Evolutionary conservation across 2,113 vertebrate genomes (phyloP).

Genomic region (Acrocephalus arundinaceus): DNA sequence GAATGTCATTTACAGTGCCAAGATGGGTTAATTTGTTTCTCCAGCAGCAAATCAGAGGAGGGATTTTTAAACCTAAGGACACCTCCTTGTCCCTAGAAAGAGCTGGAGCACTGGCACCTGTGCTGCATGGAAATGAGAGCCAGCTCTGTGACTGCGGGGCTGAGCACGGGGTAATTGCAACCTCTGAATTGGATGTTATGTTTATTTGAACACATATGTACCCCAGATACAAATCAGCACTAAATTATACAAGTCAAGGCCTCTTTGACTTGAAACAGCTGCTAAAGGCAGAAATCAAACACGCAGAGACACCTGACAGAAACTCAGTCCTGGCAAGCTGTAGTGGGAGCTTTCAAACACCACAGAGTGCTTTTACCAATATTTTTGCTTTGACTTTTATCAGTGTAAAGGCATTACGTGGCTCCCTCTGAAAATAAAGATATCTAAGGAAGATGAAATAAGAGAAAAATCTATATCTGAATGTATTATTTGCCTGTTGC

Average conservation of each 20-base stretch:
- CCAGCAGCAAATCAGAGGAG: background rate
- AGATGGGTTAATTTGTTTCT: background rate
- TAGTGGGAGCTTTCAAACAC: background rate
- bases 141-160: background rate
- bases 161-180: background rate
- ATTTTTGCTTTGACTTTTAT: background rate
- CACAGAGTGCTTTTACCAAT: background rate
- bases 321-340: background rate
- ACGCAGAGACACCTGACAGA: background rate
- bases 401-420: background rate
- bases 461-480: slow-evolving; percentile 16
- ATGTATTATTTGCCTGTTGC: background rate
- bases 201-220: background rate
- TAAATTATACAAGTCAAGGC: background rate
- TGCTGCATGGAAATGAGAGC: background rate
- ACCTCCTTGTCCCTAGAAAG: background rate
- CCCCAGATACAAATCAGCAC: background rate
- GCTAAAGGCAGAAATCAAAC: background rate
- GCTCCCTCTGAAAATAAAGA: slow-evolving; percentile 13
- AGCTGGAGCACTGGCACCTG: background rate
- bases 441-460: slow-evolving; percentile 1
- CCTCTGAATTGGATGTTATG: background rate
- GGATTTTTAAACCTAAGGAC: background rate
- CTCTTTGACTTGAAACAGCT: slow-evolving; percentile 3
- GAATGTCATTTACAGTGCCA: background rate